phyloP scores from a whole-genome alignment of 2,888 invertebrate species.

The Apocheima hispidaria region DNA sequence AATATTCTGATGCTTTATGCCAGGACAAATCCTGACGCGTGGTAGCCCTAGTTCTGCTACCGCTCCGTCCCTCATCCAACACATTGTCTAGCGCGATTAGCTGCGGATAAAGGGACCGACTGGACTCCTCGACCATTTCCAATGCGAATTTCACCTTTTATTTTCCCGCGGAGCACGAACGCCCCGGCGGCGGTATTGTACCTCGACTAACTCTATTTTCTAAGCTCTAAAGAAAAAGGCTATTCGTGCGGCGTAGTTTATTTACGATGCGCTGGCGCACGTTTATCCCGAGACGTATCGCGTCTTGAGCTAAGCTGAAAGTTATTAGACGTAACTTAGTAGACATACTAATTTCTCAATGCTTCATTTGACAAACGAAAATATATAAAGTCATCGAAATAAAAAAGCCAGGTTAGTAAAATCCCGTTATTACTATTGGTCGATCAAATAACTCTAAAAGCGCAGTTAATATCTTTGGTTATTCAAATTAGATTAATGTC shows the following conservation, averaged over 20 bases:
- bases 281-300: slow-evolving; percentile 66
- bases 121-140: slow-evolving; percentile 74
- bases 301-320: slow-evolving; percentile 45
- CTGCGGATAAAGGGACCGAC: slow-evolving; percentile 78
- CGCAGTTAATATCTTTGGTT: slow-evolving; percentile 26
- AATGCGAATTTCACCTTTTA: slow-evolving; percentile 77
- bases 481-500: slow-evolving; percentile 33
- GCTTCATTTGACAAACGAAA: background rate
- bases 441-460: slow-evolving; percentile 28
- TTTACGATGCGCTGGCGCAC: slow-evolving; percentile 70
- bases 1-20: background rate
- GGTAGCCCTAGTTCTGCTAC: slow-evolving; percentile 41
- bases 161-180: slow-evolving; percentile 71
- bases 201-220: slow-evolving; percentile 76
- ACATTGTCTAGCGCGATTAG: slow-evolving; percentile 82
- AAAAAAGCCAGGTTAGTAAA: slow-evolving; percentile 7
- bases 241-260: slow-evolving; percentile 65
- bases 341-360: background rate
- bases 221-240: slow-evolving; percentile 70
- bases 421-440: slow-evolving; percentile 31
- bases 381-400: background rate
- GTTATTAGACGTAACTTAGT: slow-evolving; percentile 11
- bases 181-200: slow-evolving; percentile 71
- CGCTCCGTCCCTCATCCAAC: slow-evolving; percentile 60
- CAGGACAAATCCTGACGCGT: background rate